Conservation (phyloP, 2,888 invertebrate species). For the Augochlorella aurata region DNA sequence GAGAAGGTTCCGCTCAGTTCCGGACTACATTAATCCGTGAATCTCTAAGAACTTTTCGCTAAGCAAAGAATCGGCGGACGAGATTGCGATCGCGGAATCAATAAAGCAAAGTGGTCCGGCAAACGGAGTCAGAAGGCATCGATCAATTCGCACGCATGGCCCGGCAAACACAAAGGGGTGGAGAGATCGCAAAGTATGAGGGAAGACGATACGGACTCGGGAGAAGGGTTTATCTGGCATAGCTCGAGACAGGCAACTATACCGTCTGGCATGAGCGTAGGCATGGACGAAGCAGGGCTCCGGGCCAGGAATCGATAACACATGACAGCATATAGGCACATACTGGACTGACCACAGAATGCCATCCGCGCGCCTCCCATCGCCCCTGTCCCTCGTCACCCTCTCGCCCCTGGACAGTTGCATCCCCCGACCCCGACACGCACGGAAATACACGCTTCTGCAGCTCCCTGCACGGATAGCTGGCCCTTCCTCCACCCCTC, state of each 20-base stretch:
- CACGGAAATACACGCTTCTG: slow-evolving; percentile 60
- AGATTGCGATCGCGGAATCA: background rate
- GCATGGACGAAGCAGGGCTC: slow-evolving; percentile 59
- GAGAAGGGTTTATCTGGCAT: slow-evolving; percentile 61
- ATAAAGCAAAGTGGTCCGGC: slow-evolving; percentile 13
- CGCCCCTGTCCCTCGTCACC: slow-evolving; percentile 57
- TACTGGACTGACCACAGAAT: slow-evolving; percentile 80
- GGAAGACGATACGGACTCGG: slow-evolving; percentile 31
- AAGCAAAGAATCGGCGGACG: background rate
- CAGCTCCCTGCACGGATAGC: background rate
- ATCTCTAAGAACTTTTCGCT: background rate
- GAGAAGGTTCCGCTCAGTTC: too few relatives aligned
- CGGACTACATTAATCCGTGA: background rate
- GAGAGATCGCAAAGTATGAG: slow-evolving; percentile 19
- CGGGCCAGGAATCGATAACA: slow-evolving; percentile 77
- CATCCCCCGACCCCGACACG: slow-evolving; percentile 60
- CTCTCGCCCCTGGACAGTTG: slow-evolving; percentile 43
- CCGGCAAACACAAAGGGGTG: slow-evolving; percentile 9
- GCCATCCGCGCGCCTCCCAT: slow-evolving; percentile 76
- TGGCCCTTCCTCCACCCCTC: slow-evolving; percentile 34
- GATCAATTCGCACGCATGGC: background rate
- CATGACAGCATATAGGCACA: slow-evolving; percentile 78
- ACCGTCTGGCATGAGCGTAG: slow-evolving; percentile 63
- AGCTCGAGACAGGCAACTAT: slow-evolving; percentile 60
- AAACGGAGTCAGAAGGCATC: background rate